phyloP scores from a whole-genome alignment of 2,888 invertebrate species.

The Watsonalla cultraria region DNA sequence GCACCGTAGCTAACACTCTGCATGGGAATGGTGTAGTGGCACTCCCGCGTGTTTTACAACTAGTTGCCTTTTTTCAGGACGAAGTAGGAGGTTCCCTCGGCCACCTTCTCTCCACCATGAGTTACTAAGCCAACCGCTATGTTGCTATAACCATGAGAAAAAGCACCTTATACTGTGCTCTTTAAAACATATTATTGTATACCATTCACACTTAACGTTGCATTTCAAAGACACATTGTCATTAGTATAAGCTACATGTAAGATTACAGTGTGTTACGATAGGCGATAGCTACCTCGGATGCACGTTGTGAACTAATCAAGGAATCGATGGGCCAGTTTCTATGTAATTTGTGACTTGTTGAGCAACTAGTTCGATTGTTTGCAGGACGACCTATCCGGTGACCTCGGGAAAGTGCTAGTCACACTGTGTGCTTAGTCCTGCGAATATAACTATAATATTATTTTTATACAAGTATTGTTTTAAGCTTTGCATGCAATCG shows the following conservation, averaged over 20 bases:
- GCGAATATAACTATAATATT: constrained; percentile 47
- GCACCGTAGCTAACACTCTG: constrained; percentile 69
- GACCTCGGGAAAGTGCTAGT: constrained; percentile 83
- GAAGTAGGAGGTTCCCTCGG: constrained; percentile 82
- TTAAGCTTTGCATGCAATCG: constrained; percentile 47
- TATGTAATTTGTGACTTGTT: constrained; percentile 26
- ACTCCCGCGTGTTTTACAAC: constrained; percentile 49
- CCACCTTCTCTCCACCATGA: constrained; percentile 81
- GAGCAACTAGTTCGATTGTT: constrained; percentile 59
- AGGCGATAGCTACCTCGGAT: constrained; percentile 40
- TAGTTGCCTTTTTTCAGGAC: constrained; percentile 81
- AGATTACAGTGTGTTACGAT: constrained; percentile 21
- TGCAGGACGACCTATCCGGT: constrained; percentile 83
- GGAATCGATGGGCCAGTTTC: constrained; percentile 71
- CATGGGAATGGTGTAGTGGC: constrained; percentile 51
- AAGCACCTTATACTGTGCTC: constrained; percentile 32
- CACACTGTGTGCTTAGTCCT: constrained; percentile 75
- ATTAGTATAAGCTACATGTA: constrained; percentile 33
- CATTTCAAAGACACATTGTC: constrained; percentile 54
- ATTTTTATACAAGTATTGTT: constrained; percentile 44
- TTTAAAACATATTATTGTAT: constrained; percentile 38
- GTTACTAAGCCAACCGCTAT: constrained; percentile 70
- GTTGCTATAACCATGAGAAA: constrained; percentile 46
- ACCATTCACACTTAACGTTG: constrained; percentile 32
- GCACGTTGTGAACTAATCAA: constrained; percentile 48